A percentile compares a stretch with the other conserved stretches of the same genome.
phyloP scores from a whole-genome alignment of 2,888 invertebrate genomes.

The Chymomyza fuscimana region DNA sequence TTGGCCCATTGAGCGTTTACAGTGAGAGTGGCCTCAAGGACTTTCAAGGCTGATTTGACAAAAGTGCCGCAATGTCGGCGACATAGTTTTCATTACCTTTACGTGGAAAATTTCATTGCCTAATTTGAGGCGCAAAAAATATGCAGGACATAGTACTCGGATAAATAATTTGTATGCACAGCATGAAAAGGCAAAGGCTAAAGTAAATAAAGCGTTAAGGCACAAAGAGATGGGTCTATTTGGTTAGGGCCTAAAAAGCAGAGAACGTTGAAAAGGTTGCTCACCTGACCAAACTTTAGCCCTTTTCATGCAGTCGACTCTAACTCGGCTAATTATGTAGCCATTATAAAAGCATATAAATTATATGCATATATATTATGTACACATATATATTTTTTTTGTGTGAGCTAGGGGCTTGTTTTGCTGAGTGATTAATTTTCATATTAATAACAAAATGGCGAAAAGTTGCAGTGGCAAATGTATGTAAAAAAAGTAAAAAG shows the following conservation, averaged over 20 bases:
- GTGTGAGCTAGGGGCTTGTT: constrained; percentile 1
- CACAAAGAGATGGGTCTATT: constrained; percentile 46
- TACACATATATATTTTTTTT: not conserved
- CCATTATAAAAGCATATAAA: constrained; percentile 62
- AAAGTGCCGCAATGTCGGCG: constrained; percentile 46
- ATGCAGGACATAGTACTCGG: constrained; percentile 54
- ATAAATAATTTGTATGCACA: constrained; percentile 38
- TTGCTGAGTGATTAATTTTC: constrained; percentile 67
- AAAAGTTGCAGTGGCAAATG: constrained; percentile 47
- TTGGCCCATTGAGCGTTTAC: constrained; percentile 62
- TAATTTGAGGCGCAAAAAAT: constrained; percentile 53
- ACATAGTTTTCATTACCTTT: constrained; percentile 49
- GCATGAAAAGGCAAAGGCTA: constrained; percentile 36
- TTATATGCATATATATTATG: constrained; percentile 32
- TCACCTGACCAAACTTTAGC: constrained; percentile 1
- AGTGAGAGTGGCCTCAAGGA: constrained; percentile 27
- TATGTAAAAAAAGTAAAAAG: constrained; percentile 10
- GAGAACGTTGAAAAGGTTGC: constrained; percentile 17
- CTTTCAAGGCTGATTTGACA: constrained; percentile 45
- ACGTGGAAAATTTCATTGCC: constrained; percentile 49
- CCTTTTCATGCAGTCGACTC: constrained; percentile 3
- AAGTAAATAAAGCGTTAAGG: constrained; percentile 43
- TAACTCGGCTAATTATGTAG: constrained; percentile 67
- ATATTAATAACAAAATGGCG: constrained; percentile 57
- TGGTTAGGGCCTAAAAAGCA: constrained; percentile 13